These are phyloP conservation scores for Calliopsis andreniformis DNA, from an alignment of 1,140 invertebrate genomes.

Conservation along the genomic window DNA sequence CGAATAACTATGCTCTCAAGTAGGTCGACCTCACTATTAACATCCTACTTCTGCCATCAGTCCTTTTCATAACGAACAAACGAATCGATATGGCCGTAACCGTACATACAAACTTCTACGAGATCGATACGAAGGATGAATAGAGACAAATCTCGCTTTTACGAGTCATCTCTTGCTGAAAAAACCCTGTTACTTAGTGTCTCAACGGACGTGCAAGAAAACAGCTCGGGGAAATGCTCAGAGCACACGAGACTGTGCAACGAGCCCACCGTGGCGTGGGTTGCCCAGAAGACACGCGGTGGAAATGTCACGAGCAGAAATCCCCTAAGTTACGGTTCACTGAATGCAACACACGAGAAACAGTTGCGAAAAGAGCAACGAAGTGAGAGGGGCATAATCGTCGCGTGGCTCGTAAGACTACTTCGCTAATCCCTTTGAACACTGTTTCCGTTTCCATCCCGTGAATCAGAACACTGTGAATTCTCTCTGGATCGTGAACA, in stretches of 20 bases:
- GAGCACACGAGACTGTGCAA: no score
- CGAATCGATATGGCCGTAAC: no score
- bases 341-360: slow-evolving; percentile 12
- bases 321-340: slow-evolving; percentile 23
- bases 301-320: slow-evolving; percentile 7
- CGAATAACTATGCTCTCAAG: slow-evolving; percentile 10
- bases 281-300: background rate
- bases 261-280: background rate
- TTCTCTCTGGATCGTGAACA: background rate
- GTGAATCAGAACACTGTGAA: no score
- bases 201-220: background rate
- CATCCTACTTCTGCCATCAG: background rate
- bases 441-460: slow-evolving; percentile 5
- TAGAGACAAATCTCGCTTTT: background rate
- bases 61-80: background rate
- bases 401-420: slow-evolving; percentile 2
- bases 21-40: slow-evolving; percentile 9
- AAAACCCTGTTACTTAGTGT: no score
- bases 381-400: background rate
- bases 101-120: no score
- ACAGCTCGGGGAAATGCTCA: no score
- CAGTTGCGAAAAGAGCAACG: background rate
- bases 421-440: slow-evolving; percentile 21
- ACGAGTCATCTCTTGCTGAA: no score
- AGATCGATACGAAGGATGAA: no score